Evolutionary conservation across 2,113 vertebrate genomes (phyloP).

Genomic region (Gadus chalcogrammus): DNA sequence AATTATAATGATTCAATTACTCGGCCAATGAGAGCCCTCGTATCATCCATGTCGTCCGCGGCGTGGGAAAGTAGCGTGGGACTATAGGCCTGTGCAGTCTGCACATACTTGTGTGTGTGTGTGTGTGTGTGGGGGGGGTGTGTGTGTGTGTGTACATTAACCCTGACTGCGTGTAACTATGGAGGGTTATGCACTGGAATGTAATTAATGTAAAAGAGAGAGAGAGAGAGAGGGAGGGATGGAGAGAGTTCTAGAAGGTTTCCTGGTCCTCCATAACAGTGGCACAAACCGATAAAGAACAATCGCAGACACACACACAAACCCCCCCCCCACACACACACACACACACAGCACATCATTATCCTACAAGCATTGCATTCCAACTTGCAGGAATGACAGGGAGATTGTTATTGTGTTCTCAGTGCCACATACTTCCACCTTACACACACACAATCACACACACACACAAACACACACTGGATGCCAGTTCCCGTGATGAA

Average conservation of each 20-base stretch:
- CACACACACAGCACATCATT: constrained; percentile 53
- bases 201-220: not conserved
- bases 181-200: not conserved
- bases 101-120: not conserved
- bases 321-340: not conserved
- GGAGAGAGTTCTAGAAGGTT: too few relatives aligned
- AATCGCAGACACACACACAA: not conserved
- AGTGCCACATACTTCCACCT: constrained; percentile 63
- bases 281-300: too few relatives aligned
- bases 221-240: too few relatives aligned
- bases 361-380: constrained; percentile 72
- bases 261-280: too few relatives aligned
- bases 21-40: too few relatives aligned
- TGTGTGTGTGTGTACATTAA: constrained; percentile 1
- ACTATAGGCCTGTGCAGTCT: not conserved
- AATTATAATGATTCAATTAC: too few relatives aligned
- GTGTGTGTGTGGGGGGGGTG: too few relatives aligned
- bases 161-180: not conserved
- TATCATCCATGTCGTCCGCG: not conserved
- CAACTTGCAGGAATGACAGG: constrained; percentile 71
- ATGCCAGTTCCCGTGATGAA: constrained; percentile 59
- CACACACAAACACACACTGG: constrained; percentile 19
- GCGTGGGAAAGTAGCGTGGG: constrained; percentile 47
- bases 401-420: constrained; percentile 75
- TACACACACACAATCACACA: constrained; percentile 25